These are phyloP conservation scores for Gymnoscopelus braueri DNA, from an alignment of 2,797 vertebrate species.

Conservation along the genomic window DNA sequence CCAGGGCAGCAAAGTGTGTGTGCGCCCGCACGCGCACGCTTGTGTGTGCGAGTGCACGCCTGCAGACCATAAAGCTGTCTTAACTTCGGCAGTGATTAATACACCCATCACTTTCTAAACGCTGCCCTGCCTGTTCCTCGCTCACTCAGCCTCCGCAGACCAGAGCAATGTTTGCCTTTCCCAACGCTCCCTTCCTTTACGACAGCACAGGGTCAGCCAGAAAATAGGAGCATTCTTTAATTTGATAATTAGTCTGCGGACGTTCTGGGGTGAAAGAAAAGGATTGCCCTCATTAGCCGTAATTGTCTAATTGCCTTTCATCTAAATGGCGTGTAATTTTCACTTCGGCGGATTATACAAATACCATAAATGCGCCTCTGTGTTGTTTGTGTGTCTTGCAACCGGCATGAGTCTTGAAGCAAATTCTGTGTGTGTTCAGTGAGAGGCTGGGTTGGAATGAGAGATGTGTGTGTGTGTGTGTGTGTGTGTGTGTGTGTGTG, in stretches of 20 bases:
- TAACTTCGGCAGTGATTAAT: slow-evolving; percentile 86
- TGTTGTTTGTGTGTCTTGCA: slow-evolving; percentile 79
- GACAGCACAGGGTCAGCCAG: slow-evolving; percentile 65
- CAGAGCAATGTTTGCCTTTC: slow-evolving; percentile 82
- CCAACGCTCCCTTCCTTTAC: slow-evolving; percentile 66
- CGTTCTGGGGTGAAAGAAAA: slow-evolving; percentile 81
- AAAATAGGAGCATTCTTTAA: slow-evolving; percentile 85
- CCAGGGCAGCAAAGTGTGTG: slow-evolving; percentile 56
- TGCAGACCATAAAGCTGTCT: slow-evolving; percentile 80
- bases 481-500: not conserved
- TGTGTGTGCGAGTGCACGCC: slow-evolving; percentile 22
- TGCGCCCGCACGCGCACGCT: slow-evolving; percentile 15
- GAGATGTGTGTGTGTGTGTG: slow-evolving; percentile 36
- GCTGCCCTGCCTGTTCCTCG: slow-evolving; percentile 75
- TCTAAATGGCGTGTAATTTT: slow-evolving; percentile 82
- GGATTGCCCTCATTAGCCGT: slow-evolving; percentile 86
- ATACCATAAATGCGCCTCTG: slow-evolving; percentile 75
- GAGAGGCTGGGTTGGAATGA: slow-evolving; percentile 38
- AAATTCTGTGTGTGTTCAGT: slow-evolving; percentile 46
- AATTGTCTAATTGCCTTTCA: slow-evolving; percentile 87
- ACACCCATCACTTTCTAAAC: slow-evolving; percentile 85
- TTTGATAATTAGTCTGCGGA: slow-evolving; percentile 85
- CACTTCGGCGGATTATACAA: slow-evolving; percentile 78
- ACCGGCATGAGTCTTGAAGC: slow-evolving; percentile 51
- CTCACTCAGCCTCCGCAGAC: slow-evolving; percentile 68